Percentiles rank a stretch among this genome's conserved stretches.
phyloP scores from a whole-genome alignment of 2,797 vertebrate genomes.

The Gallinago stenura region DNA sequence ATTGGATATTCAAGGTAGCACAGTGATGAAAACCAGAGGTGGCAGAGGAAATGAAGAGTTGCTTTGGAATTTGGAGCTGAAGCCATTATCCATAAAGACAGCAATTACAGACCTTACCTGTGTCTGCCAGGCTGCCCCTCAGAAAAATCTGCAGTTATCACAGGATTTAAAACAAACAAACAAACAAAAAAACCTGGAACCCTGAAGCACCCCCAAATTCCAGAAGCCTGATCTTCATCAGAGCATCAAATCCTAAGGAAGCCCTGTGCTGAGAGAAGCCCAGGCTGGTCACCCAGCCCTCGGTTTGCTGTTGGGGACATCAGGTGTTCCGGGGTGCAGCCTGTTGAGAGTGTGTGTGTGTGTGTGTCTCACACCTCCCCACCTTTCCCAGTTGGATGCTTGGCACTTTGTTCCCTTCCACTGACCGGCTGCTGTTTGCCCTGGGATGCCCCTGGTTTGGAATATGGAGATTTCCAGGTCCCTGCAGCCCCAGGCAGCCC shows the following conservation, averaged over 20 bases:
- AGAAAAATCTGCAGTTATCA: not conserved
- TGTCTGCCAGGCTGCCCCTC: not conserved
- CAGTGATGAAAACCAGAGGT: not conserved
- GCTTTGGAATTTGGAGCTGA: not conserved
- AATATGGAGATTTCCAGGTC: not conserved
- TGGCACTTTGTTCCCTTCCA: not conserved
- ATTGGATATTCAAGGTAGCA: not conserved
- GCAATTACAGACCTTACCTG: rapidly evolving
- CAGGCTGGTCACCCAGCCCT: not conserved
- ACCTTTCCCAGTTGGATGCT: rapidly evolving
- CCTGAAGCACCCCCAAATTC: not conserved
- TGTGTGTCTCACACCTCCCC: not conserved
- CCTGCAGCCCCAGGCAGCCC: not conserved
- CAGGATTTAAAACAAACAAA: not conserved
- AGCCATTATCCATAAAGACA: not conserved
- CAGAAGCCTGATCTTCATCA: not conserved
- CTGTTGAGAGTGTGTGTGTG: too few relatives aligned
- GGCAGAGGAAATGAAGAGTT: not conserved
- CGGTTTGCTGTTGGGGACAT: too few relatives aligned
- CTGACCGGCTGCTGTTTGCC: not conserved
- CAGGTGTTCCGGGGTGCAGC: not conserved
- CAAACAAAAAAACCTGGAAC: not conserved
- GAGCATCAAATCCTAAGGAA: not conserved
- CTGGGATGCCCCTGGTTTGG: too few relatives aligned
- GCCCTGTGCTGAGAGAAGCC: too few relatives aligned